These are phyloP conservation scores for Setipinna tenuifilis DNA, from an alignment of 2,797 vertebrate species.

Conservation along the genomic window DNA sequence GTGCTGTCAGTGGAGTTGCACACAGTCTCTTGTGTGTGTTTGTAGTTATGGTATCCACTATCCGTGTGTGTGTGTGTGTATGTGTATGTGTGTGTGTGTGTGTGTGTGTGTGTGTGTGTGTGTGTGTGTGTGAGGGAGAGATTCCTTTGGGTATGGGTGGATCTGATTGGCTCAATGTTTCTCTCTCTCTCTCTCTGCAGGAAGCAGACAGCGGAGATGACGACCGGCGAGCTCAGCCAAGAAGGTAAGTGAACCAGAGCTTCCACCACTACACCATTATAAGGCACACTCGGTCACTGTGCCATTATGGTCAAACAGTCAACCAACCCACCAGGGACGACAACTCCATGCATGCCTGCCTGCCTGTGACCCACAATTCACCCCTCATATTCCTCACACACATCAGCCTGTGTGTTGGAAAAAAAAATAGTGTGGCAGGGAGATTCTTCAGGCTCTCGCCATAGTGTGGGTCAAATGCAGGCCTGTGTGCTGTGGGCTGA, in stretches of 20 bases:
- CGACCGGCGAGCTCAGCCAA: constrained; percentile 88
- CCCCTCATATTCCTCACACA: neutral
- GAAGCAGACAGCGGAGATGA: constrained; percentile 95
- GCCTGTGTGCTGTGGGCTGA: neutral
- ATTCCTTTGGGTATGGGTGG: constrained; percentile 11
- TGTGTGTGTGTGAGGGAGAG: neutral
- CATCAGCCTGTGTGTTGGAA: neutral
- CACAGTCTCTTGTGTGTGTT: neutral
- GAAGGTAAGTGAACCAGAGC: constrained; percentile 80
- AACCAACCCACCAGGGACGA: neutral
- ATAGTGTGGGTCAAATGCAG: neutral
- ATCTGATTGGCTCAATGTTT: neutral
- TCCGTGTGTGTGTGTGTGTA: neutral
- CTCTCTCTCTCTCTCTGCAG: constrained; percentile 63
- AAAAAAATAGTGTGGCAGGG: neutral
- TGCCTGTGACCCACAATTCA: neutral
- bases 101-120: neutral
- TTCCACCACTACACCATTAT: neutral
- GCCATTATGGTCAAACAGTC: neutral
- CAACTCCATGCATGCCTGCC: neutral
- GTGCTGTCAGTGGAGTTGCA: neutral
- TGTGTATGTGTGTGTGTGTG: neutral
- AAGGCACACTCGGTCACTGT: neutral
- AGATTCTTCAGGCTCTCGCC: neutral
- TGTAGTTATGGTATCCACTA: neutral